Conservation (phyloP, 2,113 vertebrate species). For the Eurypyga helias region DNA sequence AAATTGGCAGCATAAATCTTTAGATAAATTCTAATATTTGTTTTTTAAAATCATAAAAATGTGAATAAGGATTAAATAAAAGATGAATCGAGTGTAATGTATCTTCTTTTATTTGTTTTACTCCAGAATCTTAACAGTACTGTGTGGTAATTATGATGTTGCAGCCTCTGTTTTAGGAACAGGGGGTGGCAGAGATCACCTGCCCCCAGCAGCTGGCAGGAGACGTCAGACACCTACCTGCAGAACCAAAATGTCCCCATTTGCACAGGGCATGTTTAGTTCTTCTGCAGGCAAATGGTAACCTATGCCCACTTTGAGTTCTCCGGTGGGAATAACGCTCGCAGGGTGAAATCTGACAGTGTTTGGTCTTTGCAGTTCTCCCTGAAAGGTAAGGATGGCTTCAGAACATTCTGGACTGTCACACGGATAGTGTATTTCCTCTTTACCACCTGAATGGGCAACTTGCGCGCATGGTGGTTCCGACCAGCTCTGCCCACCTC, state of each 20-base stretch:
- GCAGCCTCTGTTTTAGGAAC: background rate
- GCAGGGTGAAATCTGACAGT: background rate
- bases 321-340: rapidly evolving
- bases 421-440: rapidly evolving
- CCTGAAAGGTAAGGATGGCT: rapidly evolving
- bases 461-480: rapidly evolving
- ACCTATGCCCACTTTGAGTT: background rate
- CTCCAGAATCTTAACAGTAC: background rate
- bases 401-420: background rate
- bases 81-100: background rate
- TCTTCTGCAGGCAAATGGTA: background rate
- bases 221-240: background rate
- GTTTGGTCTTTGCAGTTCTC: background rate
- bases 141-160: rapidly evolving
- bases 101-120: background rate
- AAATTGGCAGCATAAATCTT: background rate
- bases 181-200: background rate
- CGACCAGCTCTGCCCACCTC: background rate
- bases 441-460: no score
- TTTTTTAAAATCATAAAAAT: background rate
- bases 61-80: background rate
- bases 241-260: background rate
- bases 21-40: background rate
- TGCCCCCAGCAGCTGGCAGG: background rate
- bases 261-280: background rate